Evolutionary conservation across 2,113 vertebrate species (phyloP).

Genomic region (Rhegmatorhina hoffmannsi): DNA sequence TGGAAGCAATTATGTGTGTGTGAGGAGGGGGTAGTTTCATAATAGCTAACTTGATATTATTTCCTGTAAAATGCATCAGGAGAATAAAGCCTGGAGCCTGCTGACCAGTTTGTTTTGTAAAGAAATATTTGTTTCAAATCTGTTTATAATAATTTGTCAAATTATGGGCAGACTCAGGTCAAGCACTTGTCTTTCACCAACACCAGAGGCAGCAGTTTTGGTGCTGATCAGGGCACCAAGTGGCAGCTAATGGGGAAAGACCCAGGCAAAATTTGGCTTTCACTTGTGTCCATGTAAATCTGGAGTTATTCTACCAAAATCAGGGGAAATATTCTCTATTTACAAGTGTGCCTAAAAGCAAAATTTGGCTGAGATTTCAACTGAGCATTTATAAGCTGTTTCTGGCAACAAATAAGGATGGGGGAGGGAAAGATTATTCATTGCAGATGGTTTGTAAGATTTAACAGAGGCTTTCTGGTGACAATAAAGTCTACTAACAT

Average conservation of each 20-base stretch:
- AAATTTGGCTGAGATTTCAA: slow-evolving; percentile 47
- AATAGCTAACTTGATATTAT: slow-evolving; percentile 68
- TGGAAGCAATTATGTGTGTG: slow-evolving; percentile 64
- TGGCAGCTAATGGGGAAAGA: not conserved
- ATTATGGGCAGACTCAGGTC: not conserved
- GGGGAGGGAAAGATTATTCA: slow-evolving; percentile 66
- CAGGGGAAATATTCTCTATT: slow-evolving; percentile 2
- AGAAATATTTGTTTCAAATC: slow-evolving; percentile 48
- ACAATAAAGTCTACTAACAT: slow-evolving; percentile 40
- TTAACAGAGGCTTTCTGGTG: slow-evolving; percentile 65
- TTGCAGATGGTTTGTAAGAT: slow-evolving; percentile 67
- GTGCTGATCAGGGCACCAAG: not conserved
- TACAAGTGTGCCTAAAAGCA: slow-evolving; percentile 40
- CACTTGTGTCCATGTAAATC: not conserved
- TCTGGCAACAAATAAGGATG: slow-evolving; percentile 59
- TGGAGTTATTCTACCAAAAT: slow-evolving; percentile 16
- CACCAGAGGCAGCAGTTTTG: not conserved
- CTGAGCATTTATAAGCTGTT: slow-evolving; percentile 59
- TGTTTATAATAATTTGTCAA: slow-evolving; percentile 60
- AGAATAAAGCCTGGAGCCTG: slow-evolving; percentile 52
- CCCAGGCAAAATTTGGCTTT: not conserved
- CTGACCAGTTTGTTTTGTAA: slow-evolving; percentile 58
- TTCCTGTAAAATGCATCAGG: slow-evolving; percentile 68
- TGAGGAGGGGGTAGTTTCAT: slow-evolving; percentile 69
- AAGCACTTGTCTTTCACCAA: slow-evolving; percentile 21